Base-by-base conservation (phyloP, 2,797 vertebrate species). In the Xenopus petersii region DNA sequence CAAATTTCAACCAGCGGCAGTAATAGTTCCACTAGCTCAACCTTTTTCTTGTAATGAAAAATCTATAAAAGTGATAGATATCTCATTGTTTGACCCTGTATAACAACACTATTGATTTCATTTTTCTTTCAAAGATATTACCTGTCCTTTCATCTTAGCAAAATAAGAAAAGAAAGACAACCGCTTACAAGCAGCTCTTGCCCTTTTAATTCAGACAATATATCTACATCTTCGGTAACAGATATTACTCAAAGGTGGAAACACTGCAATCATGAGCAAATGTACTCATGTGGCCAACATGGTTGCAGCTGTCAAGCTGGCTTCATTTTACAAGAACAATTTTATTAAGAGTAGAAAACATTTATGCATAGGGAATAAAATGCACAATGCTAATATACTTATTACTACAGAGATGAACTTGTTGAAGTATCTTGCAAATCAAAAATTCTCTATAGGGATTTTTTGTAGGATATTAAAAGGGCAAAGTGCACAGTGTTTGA, bases 101-200 rank as follows among this genome's bases (percentile, higher is more conserved):
- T 59, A 68, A 55, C 65, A 68, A 58, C 30, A 15, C 49, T 68
- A 77, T 77, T 77, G 75, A 77, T 72, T 68, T 64, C 42, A 77
- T 73, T 77, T 55, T 64, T 77, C 70, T 67, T 72, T 58, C 67
- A 72, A 77, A 72, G 70, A 68, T 77, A 73, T 68, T 73, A 42
- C 64, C 67, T 73, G 70, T 73, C 64, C 64, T 13, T 72, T 73
- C 42, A 73, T 69, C 30, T 67, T 49, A 71, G 70, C 59, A 68
- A 73, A 69, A 63, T 30, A 76, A 62, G 70, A 67, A 26, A 12
- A 63, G 21, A 73, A 71, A 64, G 64, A 61, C 26, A 58, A 58
- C 26, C 64, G 17, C 9, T 21, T 55, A 48, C 36, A 68, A 68
- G 54, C 11, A n/a, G 24, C 10, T 68, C 49, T 55, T 42, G 21